Evolutionary conservation across 1,140 invertebrate genomes (phyloP).

Genomic region (Drosophila setifemur): DNA sequence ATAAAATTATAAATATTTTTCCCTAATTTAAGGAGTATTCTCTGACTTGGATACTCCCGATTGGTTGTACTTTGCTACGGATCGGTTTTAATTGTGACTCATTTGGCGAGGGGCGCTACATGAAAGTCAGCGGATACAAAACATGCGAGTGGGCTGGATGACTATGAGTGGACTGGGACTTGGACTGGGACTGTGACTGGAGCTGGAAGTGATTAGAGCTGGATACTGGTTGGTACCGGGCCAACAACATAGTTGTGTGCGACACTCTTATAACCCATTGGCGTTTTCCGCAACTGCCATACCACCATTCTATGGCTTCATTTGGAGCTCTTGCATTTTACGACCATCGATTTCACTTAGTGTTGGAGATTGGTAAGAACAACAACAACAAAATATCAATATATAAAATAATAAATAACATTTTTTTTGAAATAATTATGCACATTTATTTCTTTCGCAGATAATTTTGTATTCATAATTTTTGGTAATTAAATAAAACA

Average conservation of each 20-base stretch:
- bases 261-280: slow-evolving; percentile 17
- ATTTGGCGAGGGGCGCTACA: slow-evolving; percentile 47
- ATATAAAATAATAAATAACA: too few relatives aligned
- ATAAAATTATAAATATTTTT: too few relatives aligned
- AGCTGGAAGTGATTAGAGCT: slow-evolving; percentile 34
- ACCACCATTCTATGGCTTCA: slow-evolving; percentile 59
- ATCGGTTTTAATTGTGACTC: slow-evolving; percentile 67
- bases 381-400: too few relatives aligned
- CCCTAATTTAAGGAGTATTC: neutral
- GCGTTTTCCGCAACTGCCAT: slow-evolving; percentile 30
- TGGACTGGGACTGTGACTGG: slow-evolving; percentile 15
- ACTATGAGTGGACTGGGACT: neutral
- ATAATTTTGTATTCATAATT: neutral
- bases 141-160: slow-evolving; percentile 27
- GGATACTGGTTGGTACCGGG: slow-evolving; percentile 18
- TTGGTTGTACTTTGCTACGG: slow-evolving; percentile 6
- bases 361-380: neutral
- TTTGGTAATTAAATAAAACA: slow-evolving; percentile 24
- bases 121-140: slow-evolving; percentile 55
- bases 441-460: too few relatives aligned
- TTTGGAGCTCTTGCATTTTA: slow-evolving; percentile 26
- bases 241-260: slow-evolving; percentile 13
- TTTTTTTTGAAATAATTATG: too few relatives aligned
- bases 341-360: slow-evolving; percentile 21
- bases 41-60: neutral